Evolutionary conservation across 2,797 vertebrate genomes (phyloP), one percentile per base, ranked within the genome.

Genomic region (Knipowitschia caucasica): DNA sequence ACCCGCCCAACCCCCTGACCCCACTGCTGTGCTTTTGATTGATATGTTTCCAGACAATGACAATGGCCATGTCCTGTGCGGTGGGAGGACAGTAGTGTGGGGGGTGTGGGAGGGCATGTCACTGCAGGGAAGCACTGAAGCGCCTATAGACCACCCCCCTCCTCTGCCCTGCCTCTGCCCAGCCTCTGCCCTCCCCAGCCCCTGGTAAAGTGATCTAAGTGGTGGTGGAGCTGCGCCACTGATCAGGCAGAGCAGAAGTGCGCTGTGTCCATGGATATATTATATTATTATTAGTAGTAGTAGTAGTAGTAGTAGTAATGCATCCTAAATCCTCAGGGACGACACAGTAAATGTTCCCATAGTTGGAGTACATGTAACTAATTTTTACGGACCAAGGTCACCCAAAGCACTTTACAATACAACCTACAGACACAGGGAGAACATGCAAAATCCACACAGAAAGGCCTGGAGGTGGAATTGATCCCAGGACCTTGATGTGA

Each of bases 141-240:
- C 89, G 85, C 88, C 78, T 66, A 82, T 84, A n/a, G n/a, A n/a
- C 64, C 74, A 75, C 77, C 78, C 81, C 89, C 85, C 82, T 82
- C 14, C 23, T 8, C 71, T 80, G 84, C 85, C 85, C 87, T 82
- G 83, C 86, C 73, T 84, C 78, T 90, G 83, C 81, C 88, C 78
- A 66, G 83, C 84, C 63, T 84, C 79, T 90, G 82, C 83, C 88
- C 78, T 67, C 84, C 64, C 74, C 77, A 79, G 78, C 82, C 89
- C 85, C 83, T 83, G 88, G 90, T 90, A 90, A 91, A 92, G 92
- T 86, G 89, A 93, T 92, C 90, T 92, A 91, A 93, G 91, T 91
- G 87, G 86, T 90, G 89, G 87, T 91, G 88, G 88, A 89, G 80
- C 84, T 31, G 64, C 86, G 88, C 87, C 91, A 92, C 58, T 4